Evolutionary conservation across 2,888 invertebrate genomes (phyloP).

Genomic region (Heliconius ethilla): DNA sequence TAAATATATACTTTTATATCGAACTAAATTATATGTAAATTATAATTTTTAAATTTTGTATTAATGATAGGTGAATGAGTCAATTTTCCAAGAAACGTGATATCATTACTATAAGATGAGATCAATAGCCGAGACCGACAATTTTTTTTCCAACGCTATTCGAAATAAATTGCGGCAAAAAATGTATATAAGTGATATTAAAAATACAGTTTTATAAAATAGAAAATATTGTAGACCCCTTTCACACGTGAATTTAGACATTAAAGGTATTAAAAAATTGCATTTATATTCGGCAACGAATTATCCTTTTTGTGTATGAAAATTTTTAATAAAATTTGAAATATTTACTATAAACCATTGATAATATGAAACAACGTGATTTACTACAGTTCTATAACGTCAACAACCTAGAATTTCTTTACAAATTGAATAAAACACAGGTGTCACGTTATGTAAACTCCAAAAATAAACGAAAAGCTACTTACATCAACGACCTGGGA

Average conservation of each 20-base stretch:
- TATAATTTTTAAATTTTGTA: background rate
- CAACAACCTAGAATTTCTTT: conserved; percentile 53
- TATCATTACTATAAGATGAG: conserved; percentile 29
- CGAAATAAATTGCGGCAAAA: conserved; percentile 1
- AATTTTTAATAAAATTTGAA: background rate
- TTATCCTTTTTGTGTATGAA: conserved; percentile 11
- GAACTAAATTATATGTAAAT: background rate
- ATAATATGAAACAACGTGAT: conserved; percentile 5
- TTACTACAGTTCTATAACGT: conserved; percentile 16
- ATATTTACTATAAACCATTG: background rate
- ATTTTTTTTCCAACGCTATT: background rate
- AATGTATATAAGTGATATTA: background rate
- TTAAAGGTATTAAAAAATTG: background rate
- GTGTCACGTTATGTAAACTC: conserved; percentile 81
- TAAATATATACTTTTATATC: background rate
- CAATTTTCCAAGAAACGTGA: conserved; percentile 33
- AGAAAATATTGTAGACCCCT: background rate
- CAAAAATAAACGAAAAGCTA: conserved; percentile 72
- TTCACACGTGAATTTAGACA: background rate
- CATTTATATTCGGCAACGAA: conserved; percentile 10
- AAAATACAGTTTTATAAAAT: background rate
- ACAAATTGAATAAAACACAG: conserved; percentile 68
- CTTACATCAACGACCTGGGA: conserved; percentile 76
- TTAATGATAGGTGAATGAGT: background rate
- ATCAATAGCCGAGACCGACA: conserved; percentile 32